These are phyloP conservation scores for Antheraea assamensis DNA, from an alignment of 2,888 invertebrate genomes.

Conservation along the genomic window DNA sequence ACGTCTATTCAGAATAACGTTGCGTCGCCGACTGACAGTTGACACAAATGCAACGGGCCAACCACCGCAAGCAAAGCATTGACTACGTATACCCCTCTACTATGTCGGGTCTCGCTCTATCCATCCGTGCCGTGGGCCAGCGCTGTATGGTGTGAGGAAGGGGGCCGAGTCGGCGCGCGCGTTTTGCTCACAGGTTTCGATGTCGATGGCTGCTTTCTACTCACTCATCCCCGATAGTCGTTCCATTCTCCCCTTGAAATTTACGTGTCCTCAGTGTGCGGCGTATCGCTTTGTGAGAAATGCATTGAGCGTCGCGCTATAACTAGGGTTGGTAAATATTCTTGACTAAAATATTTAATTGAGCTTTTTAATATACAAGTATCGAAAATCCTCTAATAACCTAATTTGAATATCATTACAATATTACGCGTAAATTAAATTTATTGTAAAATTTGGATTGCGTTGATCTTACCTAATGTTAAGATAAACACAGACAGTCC, in stretches of 20 bases:
- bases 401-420: too few species aligned
- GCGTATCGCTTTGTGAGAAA: neutral
- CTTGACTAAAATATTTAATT: neutral
- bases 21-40: slow-evolving; percentile 74
- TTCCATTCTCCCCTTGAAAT: slow-evolving; percentile 33
- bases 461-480: too few species aligned
- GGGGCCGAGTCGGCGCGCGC: slow-evolving; percentile 26
- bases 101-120: slow-evolving; percentile 53
- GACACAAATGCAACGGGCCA: slow-evolving; percentile 49
- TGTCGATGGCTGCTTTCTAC: slow-evolving; percentile 29
- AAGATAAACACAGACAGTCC: too few species aligned
- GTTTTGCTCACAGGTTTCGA: slow-evolving; percentile 22
- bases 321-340: neutral
- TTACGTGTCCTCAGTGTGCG: slow-evolving; percentile 10
- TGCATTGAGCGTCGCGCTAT: slow-evolving; percentile 16
- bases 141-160: slow-evolving; percentile 21
- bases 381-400: too few species aligned
- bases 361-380: neutral
- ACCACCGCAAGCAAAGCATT: slow-evolving; percentile 57
- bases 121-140: slow-evolving; percentile 38
- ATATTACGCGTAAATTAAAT: too few species aligned
- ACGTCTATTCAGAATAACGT: slow-evolving; percentile 60
- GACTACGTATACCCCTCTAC: slow-evolving; percentile 64
- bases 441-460: too few species aligned
- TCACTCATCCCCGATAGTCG: slow-evolving; percentile 32